Base-by-base conservation (phyloP, 1,140 invertebrate species). In the Drosophila miranda region DNA sequence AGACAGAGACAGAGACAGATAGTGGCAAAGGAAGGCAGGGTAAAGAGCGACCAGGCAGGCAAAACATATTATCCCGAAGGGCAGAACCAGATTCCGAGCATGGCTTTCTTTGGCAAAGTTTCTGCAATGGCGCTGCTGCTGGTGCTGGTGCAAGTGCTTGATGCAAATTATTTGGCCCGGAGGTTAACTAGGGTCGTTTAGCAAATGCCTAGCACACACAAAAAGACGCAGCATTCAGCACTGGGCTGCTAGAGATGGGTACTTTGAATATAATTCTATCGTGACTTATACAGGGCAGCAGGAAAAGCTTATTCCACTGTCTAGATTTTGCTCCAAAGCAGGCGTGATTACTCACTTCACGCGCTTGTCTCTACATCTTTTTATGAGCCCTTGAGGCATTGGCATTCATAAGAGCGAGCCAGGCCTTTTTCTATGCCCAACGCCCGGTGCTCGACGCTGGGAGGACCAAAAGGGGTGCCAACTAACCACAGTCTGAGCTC, bases 151-250 rank as follows among this genome's bases (percentile, higher is more conserved):
- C 81, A 87, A 86, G 82, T 78, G 70, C 82, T 82, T 86, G 82
- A 87, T 86, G 82, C 82, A 86, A 86, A 86, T 86, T 86, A 86
- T 86, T 87, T 86, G 82, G 82, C 82, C 82, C 77, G 57, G 69
- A 87, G 82, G 82, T 86, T 86, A 86, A 86, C 82, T 86, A 86
- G 82, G 82, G 82, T 86, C 82, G 82, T 86, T 86, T 86, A 87
- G 82, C 83, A 87, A 87, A 86, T 86, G 82, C 82, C 82, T 87
- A 86, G 62, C 63, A 71, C 66, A 42, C 70, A 75, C 69, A 68
- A 59, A 60, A 19, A 61, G 44, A 49, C 49, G 66, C 72, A 59
- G 58, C 14, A 9, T 28, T 56, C 59, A 6, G 13, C 11, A 26
- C 26, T 8, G 38, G 26, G 1, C 9, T 0, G 14, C 3, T 26